Percentiles rank a stretch among this genome's conserved stretches.
These are phyloP conservation scores for Sarotherodon lohbergeri DNA, from an alignment of 2,113 vertebrate species.

Conservation along the genomic window DNA sequence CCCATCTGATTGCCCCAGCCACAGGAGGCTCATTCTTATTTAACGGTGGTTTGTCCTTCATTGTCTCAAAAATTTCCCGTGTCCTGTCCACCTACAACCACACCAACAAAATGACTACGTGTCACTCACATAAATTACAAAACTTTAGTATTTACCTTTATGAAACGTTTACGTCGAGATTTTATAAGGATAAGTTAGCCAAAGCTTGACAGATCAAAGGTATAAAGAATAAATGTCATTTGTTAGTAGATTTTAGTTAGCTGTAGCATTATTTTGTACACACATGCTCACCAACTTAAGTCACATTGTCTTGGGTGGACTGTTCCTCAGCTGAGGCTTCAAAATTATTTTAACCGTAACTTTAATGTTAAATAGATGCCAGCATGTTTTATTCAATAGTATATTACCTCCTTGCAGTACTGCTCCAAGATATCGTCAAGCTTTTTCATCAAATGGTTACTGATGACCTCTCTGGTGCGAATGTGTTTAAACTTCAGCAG, in stretches of 20 bases:
- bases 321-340: background rate
- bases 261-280: background rate
- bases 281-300: background rate
- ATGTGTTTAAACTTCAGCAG: slow-evolving; percentile 85
- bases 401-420: slow-evolving; percentile 89
- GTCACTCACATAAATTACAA: background rate
- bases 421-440: slow-evolving; percentile 82
- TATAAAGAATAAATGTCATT: background rate
- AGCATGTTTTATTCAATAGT: background rate
- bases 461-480: slow-evolving; percentile 77
- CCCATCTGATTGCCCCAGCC: slow-evolving; percentile 89
- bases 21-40: slow-evolving; percentile 81
- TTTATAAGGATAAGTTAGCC: background rate
- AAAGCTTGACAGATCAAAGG: background rate
- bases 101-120: background rate
- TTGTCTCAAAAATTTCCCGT: slow-evolving; percentile 73
- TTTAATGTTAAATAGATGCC: background rate
- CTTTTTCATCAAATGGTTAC: slow-evolving; percentile 87
- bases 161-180: background rate
- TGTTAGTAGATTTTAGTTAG: background rate
- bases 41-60: slow-evolving; percentile 76
- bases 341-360: background rate
- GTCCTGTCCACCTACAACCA: slow-evolving; percentile 77
- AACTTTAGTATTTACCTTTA: background rate
- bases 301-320: background rate